Percentiles rank a stretch among this genome's conserved stretches.
Evolutionary conservation across 2,888 invertebrate species (phyloP).

Genomic region (Pristionchus fissidentatus): DNA sequence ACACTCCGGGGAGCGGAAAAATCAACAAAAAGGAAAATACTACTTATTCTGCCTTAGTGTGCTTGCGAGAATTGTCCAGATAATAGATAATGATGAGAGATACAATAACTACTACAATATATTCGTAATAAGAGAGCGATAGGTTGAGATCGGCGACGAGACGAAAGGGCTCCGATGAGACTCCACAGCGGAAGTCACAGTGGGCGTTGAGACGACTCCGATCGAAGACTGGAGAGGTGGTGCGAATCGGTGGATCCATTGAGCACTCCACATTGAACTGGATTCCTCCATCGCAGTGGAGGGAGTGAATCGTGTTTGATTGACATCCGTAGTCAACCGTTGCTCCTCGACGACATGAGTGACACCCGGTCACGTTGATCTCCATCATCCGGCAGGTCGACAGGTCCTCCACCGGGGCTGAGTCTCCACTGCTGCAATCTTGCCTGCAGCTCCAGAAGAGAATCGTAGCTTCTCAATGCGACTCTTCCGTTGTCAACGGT

Average conservation of each 20-base stretch:
- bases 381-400: neutral
- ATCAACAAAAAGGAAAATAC: neutral
- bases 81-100: no score
- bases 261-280: neutral
- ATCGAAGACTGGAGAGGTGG: neutral
- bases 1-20: no score
- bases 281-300: neutral
- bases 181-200: neutral
- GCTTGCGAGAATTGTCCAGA: no score
- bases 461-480: neutral
- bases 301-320: neutral
- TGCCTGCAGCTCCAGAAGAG: neutral
- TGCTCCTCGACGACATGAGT: neutral
- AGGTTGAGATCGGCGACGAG: neutral
- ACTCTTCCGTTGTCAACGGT: neutral
- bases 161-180: neutral
- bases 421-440: neutral
- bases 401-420: neutral
- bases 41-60: no score
- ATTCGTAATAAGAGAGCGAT: neutral
- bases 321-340: neutral
- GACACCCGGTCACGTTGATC: neutral
- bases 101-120: neutral
- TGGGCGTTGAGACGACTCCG: neutral
- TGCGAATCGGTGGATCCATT: neutral